Evolutionary conservation across 2,888 invertebrate species (phyloP).

Genomic region (Hirtodrosophila duncani): DNA sequence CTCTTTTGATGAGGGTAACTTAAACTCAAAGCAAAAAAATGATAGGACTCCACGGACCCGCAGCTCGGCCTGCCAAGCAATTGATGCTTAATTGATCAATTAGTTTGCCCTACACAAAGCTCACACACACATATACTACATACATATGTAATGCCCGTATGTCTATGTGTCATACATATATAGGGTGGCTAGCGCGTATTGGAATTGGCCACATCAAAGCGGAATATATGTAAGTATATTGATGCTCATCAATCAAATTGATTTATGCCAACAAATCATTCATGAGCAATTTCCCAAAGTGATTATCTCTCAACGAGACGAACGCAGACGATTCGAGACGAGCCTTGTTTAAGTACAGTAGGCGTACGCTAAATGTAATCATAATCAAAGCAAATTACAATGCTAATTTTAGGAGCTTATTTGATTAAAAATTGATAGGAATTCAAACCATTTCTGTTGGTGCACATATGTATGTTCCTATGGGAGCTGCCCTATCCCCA

Average conservation of each 20-base stretch:
- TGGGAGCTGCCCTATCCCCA: no score
- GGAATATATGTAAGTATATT: slow-evolving; percentile 71
- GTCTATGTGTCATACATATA: slow-evolving; percentile 16
- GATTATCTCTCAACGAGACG: slow-evolving; percentile 68
- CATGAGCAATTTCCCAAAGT: slow-evolving; percentile 74
- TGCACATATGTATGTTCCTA: no score
- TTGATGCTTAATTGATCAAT: slow-evolving; percentile 71
- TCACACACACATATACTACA: slow-evolving; percentile 11
- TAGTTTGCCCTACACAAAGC: slow-evolving; percentile 55
- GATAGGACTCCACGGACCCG: slow-evolving; percentile 39
- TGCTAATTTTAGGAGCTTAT: no score
- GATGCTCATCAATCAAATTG: slow-evolving; percentile 72
- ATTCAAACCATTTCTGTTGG: no score
- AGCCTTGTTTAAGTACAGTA: no score
- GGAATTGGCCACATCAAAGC: slow-evolving; percentile 69
- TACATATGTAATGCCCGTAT: not conserved
- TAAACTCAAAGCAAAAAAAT: slow-evolving; percentile 9
- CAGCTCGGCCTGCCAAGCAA: slow-evolving; percentile 54
- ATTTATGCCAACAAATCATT: slow-evolving; percentile 74
- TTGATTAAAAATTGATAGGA: no score
- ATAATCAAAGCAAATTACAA: no score
- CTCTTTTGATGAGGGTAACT: slow-evolving; percentile 30
- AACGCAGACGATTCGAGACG: slow-evolving; percentile 26
- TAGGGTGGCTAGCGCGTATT: slow-evolving; percentile 28
- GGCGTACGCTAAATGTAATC: no score